Evolutionary conservation across 2,888 invertebrate genomes (phyloP), one percentile per base, ranked within the genome.

Genomic region (Papilio demoleus): DNA sequence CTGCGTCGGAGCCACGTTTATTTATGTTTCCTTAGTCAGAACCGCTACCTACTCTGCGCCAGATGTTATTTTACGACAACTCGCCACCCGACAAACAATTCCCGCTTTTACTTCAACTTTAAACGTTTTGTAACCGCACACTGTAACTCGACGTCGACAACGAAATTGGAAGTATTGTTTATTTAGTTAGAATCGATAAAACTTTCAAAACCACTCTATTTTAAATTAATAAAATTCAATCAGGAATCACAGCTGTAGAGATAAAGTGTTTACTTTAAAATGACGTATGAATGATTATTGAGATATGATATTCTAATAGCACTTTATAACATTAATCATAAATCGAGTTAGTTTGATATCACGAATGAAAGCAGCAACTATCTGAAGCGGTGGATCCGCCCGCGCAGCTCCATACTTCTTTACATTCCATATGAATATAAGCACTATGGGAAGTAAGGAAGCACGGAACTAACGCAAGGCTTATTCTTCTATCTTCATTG

Each of bases 361-460:
- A 83, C 84, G 82, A 77, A 80, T 80, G 31, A 17, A 56, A 53
- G 53, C n/a, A 6, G 27, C 53, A 53, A 27, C 22, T 24, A 27
- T 53, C 53, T 17, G 53, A 27, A 56, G 31, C 53, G 53, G 31
- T 56, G 31, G 31, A 78, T 82, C 86, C 88, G 88, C 92, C 92
- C 87, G 90, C 92, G 93, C 92, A 93, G 95, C 96, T 96, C 96
- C 96, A 96, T 96, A 97, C 97, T 97, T 97, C 97, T 97, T 97
- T 97, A 97, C 97, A 97, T 97, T 97, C 97, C 97, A 97, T 97
- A 97, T 93, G 95, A 90, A 94, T 92, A 92, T 85, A 94, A 93
- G 88, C 93, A 96, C 96, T 97, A 97, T 97, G 97, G 97, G 96
- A 97, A 97, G 97, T 97, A 97, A 97, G 96, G 97, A 97, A 97